phyloP scores from a whole-genome alignment of 1,140 invertebrate species.

The Drosophila mojavensis region DNA sequence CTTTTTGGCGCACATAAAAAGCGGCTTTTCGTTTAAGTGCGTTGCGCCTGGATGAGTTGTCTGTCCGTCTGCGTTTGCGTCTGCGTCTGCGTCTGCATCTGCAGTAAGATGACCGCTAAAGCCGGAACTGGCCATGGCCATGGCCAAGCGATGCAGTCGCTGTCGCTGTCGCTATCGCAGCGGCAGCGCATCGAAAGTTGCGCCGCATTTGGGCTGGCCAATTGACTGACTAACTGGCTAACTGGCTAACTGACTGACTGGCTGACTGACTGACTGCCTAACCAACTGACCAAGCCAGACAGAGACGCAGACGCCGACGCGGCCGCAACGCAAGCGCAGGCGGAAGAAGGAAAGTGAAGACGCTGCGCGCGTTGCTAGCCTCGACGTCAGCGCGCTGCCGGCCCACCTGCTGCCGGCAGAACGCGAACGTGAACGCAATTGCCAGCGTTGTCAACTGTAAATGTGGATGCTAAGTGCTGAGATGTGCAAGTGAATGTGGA shows the following conservation, averaged over 20 bases:
- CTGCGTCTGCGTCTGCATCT: slow-evolving; percentile 16
- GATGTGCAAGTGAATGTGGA: slow-evolving; percentile 54
- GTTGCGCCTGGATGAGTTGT: slow-evolving; percentile 51
- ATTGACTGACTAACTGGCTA: slow-evolving; percentile 31
- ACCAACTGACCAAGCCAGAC: slow-evolving; percentile 25
- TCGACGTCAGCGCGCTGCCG: slow-evolving; percentile 11
- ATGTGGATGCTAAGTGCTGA: slow-evolving; percentile 17
- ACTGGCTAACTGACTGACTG: too few relatives aligned
- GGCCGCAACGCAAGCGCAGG: slow-evolving; percentile 52
- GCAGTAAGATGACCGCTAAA: slow-evolving; percentile 54
- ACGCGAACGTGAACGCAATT: slow-evolving; percentile 14
- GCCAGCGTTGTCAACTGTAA: slow-evolving; percentile 51
- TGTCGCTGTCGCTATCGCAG: slow-evolving; percentile 6
- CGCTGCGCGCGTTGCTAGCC: background rate
- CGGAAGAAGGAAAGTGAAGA: slow-evolving; percentile 71
- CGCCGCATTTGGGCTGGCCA: slow-evolving; percentile 77
- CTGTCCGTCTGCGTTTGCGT: slow-evolving; percentile 14
- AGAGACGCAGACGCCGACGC: slow-evolving; percentile 12
- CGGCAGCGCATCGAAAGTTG: slow-evolving; percentile 65
- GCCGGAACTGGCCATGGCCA: slow-evolving; percentile 72
- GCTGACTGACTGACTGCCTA: slow-evolving; percentile 30
- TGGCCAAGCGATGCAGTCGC: slow-evolving; percentile 42
- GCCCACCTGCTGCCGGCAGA: slow-evolving; percentile 11
- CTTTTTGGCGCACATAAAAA: slow-evolving; percentile 66
- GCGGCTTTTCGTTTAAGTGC: slow-evolving; percentile 64